Evolutionary conservation across 1,140 invertebrate species (phyloP).

Genomic region (Dendrolimus kikuchii): DNA sequence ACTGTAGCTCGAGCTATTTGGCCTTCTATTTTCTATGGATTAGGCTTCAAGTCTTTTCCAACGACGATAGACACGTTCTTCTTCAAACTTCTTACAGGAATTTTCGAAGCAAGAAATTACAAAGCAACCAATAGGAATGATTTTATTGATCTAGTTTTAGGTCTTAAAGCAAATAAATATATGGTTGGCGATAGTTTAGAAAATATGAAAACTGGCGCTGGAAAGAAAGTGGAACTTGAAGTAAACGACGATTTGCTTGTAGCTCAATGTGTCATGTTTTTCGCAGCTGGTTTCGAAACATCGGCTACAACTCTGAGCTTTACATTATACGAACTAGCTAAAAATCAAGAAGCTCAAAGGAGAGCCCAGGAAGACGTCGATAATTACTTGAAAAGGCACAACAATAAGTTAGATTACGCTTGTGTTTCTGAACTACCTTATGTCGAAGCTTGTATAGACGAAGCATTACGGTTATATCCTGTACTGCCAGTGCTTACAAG

Average conservation of each 20-base stretch:
- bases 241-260: no score
- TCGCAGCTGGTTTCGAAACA: slow-evolving; percentile 74
- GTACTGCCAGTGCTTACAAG: slow-evolving; percentile 29
- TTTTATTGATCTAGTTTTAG: no score
- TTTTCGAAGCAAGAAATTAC: slow-evolving; percentile 1
- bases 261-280: slow-evolving; percentile 41
- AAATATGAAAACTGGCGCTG: no score
- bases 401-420: slow-evolving; percentile 51
- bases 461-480: slow-evolving; percentile 44
- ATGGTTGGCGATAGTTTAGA: no score
- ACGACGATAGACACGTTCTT: background rate
- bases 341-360: slow-evolving; percentile 69
- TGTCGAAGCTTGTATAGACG: slow-evolving; percentile 34
- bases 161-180: no score
- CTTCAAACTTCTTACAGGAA: background rate
- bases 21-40: no score
- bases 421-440: slow-evolving; percentile 50
- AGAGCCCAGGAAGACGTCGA: slow-evolving; percentile 72
- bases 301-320: slow-evolving; percentile 61
- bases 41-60: no score
- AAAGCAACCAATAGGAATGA: background rate
- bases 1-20: no score
- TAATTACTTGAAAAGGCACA: slow-evolving; percentile 35
- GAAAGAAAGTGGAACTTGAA: no score
- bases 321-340: slow-evolving; percentile 69